Percentiles rank a stretch among this genome's conserved stretches.
Evolutionary conservation across 2,113 vertebrate genomes (phyloP).

Genomic region (Ageneiosus marmoratus): DNA sequence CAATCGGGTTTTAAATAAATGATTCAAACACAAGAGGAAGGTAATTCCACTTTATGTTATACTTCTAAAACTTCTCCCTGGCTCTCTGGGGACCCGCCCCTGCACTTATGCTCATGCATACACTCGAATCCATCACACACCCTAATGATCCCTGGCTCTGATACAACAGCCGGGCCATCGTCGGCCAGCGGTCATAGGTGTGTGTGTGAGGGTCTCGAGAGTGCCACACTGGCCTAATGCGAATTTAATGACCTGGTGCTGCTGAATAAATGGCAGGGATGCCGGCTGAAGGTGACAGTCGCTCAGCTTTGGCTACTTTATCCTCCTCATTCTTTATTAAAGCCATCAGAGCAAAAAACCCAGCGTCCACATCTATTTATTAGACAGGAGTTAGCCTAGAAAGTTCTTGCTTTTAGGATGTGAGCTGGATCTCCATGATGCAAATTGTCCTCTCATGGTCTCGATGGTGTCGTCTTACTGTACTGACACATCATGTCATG

Average conservation of each 20-base stretch:
- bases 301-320: conserved; percentile 78
- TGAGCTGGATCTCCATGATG: not conserved
- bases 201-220: conserved; percentile 81
- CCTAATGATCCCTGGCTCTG: conserved; percentile 5
- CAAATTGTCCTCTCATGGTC: not conserved
- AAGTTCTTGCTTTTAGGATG: not conserved
- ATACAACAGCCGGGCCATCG: conserved; percentile 64
- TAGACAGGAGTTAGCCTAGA: conserved; percentile 21
- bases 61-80: conserved; percentile 5
- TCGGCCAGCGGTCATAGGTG: not conserved
- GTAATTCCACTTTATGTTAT: conserved; percentile 3
- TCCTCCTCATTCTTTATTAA: conserved; percentile 64
- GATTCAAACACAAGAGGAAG: conserved; percentile 17
- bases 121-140: not conserved
- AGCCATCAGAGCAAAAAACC: conserved; percentile 6
- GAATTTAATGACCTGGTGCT: conserved; percentile 98
- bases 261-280: conserved; percentile 89
- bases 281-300: conserved; percentile 94
- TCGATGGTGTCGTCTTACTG: not conserved
- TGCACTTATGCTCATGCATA: not conserved
- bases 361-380: conserved; percentile 48
- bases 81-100: not conserved
- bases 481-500: not conserved
- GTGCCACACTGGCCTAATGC: conserved; percentile 93
- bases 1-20: conserved; percentile 11